Percentiles rank a stretch among this genome's conserved stretches.
phyloP scores from a whole-genome alignment of 2,888 invertebrate genomes.

The Chrysolina haemoptera region DNA sequence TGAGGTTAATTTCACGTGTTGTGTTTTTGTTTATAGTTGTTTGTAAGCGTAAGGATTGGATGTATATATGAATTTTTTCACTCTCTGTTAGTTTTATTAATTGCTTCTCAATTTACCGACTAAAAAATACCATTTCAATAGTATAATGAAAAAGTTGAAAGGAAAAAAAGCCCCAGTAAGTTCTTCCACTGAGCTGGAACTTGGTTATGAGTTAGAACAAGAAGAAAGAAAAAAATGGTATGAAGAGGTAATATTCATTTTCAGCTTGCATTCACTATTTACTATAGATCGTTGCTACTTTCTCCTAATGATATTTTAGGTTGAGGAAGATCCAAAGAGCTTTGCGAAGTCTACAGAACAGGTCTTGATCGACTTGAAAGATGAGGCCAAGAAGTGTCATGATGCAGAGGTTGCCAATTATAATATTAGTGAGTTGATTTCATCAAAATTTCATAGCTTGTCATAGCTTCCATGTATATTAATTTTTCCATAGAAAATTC shows the following conservation, averaged over 20 bases:
- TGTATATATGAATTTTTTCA: too few relatives aligned
- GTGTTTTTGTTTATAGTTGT: too few relatives aligned
- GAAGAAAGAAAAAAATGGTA: conserved; percentile 77
- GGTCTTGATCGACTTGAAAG: conserved; percentile 74
- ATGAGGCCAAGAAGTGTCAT: conserved; percentile 78
- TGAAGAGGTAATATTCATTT: conserved; percentile 71
- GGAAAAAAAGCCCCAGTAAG: neutral
- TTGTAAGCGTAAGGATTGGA: too few relatives aligned
- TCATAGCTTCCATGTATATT: neutral
- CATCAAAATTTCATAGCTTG: neutral
- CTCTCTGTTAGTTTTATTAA: too few relatives aligned
- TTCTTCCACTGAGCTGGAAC: conserved; percentile 12
- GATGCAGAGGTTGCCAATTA: conserved; percentile 78
- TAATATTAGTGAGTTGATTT: conserved; percentile 73
- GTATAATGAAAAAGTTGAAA: conserved; percentile 5
- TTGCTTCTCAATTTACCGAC: too few relatives aligned
- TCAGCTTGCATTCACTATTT: neutral
- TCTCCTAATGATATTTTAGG: conserved; percentile 62
- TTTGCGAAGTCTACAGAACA: conserved; percentile 71
- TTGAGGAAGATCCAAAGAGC: conserved; percentile 71
- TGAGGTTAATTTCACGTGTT: too few relatives aligned
- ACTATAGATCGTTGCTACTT: neutral
- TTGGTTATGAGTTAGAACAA: conserved; percentile 38
- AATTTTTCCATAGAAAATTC: conserved; percentile 69
- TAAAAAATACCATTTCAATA: neutral